Conservation (phyloP, 2,888 invertebrate genomes). For the Nezara viridula region DNA sequence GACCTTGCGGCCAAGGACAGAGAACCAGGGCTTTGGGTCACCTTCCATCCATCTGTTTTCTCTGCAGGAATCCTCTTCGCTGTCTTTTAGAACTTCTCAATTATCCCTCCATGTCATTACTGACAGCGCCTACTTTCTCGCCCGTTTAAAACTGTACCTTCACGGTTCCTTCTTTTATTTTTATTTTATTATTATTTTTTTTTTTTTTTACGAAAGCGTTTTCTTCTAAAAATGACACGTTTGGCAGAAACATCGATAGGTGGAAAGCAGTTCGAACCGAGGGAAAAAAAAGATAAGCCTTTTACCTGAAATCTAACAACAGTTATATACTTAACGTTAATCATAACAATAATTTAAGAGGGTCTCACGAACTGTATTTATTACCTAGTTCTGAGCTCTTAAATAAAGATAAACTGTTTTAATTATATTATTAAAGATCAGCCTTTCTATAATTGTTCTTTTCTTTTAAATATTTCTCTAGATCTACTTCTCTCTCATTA, state of each 20-base stretch:
- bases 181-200: not conserved
- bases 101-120: conserved; percentile 3
- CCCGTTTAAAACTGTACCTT: conserved; percentile 5
- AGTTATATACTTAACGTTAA: not conserved
- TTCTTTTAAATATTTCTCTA: not conserved
- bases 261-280: not conserved
- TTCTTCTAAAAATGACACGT: not conserved
- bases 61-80: conserved; percentile 32
- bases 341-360: too few species aligned
- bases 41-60: conserved; percentile 36
- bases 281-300: not conserved
- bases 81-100: conserved; percentile 34
- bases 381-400: too few species aligned
- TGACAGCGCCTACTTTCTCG: conserved; percentile 17
- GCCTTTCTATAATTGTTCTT: too few species aligned
- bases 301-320: not conserved
- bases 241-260: not conserved
- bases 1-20: conserved; percentile 25
- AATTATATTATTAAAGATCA: too few species aligned
- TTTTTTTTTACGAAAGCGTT: not conserved
- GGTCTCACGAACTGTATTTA: too few species aligned
- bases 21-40: conserved; percentile 19
- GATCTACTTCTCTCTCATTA: not conserved
- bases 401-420: too few species aligned
- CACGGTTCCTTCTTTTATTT: not conserved